Conservation (phyloP, 2,888 invertebrate species). For the Sepioteuthis lessoniana region DNA sequence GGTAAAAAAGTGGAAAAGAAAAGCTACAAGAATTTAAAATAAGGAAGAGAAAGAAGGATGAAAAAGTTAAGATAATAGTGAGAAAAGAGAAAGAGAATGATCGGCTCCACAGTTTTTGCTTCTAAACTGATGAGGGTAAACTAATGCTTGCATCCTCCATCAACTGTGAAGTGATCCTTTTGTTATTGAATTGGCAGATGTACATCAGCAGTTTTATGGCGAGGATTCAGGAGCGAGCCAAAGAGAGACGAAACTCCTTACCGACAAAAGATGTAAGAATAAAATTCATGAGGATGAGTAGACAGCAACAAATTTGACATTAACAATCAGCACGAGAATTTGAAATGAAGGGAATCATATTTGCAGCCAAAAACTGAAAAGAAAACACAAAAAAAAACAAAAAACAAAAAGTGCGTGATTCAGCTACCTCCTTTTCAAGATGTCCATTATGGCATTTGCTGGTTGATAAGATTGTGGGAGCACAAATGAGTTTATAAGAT, state of each 20-base stretch:
- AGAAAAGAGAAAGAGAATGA: too few relatives aligned
- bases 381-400: neutral
- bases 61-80: too few relatives aligned
- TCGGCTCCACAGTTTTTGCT: too few relatives aligned
- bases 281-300: neutral
- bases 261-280: neutral
- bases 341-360: neutral
- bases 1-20: neutral
- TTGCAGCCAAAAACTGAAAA: neutral
- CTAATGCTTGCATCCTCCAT: neutral
- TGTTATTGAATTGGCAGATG: neutral
- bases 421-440: too few relatives aligned
- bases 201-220: neutral
- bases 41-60: too few relatives aligned
- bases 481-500: too few relatives aligned
- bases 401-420: neutral
- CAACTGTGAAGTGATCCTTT: neutral
- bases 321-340: too few relatives aligned
- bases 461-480: too few relatives aligned
- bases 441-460: too few relatives aligned
- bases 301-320: too few relatives aligned
- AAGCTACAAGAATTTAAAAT: too few relatives aligned
- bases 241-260: neutral
- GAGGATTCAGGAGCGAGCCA: neutral
- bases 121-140: too few relatives aligned